Percentiles rank a stretch among this genome's conserved stretches.
These are phyloP conservation scores for Dicaeum eximium DNA, from an alignment of 2,113 vertebrate species.

Conservation along the genomic window DNA sequence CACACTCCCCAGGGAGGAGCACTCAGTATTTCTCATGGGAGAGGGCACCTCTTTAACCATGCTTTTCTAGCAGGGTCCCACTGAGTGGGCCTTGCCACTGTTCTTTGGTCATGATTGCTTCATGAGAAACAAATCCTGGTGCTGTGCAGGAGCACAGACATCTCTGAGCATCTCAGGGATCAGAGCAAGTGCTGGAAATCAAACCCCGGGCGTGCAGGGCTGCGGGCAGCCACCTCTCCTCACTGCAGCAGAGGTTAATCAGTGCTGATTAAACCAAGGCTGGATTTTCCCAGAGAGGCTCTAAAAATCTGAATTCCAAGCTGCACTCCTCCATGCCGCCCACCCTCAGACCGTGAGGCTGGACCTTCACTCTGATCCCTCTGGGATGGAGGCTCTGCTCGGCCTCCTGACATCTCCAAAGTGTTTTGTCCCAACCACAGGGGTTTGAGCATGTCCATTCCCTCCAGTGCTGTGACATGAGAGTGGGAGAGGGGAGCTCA, in stretches of 20 bases:
- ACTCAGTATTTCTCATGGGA: background rate
- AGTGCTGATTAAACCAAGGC: slow-evolving; percentile 3
- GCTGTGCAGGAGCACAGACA: accelerated
- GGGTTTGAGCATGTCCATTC: no score
- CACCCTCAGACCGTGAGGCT: background rate
- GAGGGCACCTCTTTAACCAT: background rate
- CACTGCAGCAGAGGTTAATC: background rate
- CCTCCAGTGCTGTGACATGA: background rate
- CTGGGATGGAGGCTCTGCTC: background rate
- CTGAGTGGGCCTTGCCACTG: background rate
- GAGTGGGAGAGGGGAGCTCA: background rate
- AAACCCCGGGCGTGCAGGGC: background rate
- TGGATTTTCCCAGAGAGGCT: background rate
- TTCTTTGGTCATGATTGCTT: background rate
- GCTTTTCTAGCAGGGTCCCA: background rate
- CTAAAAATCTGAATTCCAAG: background rate
- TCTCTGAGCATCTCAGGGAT: background rate
- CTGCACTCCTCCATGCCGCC: background rate
- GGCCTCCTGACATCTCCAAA: background rate
- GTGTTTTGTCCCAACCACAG: accelerated
- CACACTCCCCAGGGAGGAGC: background rate
- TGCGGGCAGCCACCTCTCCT: background rate
- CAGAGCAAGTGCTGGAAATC: background rate
- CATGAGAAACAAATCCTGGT: background rate
- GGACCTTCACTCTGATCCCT: background rate